These are phyloP conservation scores for Temnothorax longispinosus DNA, from an alignment of 1,140 invertebrate species.

Conservation along the genomic window DNA sequence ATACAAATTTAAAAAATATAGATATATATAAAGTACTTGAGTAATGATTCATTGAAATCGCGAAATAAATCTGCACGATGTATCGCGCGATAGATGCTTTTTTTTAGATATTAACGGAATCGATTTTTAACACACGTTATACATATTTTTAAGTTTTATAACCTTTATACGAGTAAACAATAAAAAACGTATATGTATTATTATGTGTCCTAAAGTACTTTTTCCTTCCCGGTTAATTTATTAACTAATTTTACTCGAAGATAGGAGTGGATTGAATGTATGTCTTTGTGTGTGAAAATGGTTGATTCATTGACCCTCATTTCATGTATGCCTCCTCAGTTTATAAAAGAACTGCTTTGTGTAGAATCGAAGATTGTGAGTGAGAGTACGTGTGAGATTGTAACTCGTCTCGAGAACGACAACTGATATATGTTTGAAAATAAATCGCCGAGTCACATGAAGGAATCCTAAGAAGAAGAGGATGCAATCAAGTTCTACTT, in stretches of 20 bases:
- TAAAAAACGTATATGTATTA: conserved; percentile 32
- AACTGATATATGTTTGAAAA: not conserved
- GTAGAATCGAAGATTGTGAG: not conserved
- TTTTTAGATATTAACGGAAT: conserved; percentile 43
- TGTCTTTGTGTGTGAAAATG: not conserved
- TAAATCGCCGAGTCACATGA: not conserved
- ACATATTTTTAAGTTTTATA: conserved; percentile 73
- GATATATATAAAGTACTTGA: conserved; percentile 13
- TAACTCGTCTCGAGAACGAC: not conserved
- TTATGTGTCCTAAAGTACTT: not conserved
- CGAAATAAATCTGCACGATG: conserved; percentile 10
- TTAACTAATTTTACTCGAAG: not conserved
- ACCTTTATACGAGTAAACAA: conserved; percentile 73
- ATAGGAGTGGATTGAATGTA: not conserved
- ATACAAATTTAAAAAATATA: conserved; percentile 12
- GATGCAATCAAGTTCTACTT: not conserved
- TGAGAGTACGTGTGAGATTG: not conserved
- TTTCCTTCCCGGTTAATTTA: not conserved
- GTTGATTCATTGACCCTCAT: not conserved
- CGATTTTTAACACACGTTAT: conserved; percentile 62
- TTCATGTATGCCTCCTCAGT: not conserved
- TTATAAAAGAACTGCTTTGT: not conserved
- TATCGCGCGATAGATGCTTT: conserved; percentile 21
- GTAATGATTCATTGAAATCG: conserved; percentile 5
- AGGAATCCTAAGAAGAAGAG: not conserved